Evolutionary conservation across 1,140 invertebrate species (phyloP), one percentile per base, ranked within the genome.

Genomic region (Dendroctonus valens): DNA sequence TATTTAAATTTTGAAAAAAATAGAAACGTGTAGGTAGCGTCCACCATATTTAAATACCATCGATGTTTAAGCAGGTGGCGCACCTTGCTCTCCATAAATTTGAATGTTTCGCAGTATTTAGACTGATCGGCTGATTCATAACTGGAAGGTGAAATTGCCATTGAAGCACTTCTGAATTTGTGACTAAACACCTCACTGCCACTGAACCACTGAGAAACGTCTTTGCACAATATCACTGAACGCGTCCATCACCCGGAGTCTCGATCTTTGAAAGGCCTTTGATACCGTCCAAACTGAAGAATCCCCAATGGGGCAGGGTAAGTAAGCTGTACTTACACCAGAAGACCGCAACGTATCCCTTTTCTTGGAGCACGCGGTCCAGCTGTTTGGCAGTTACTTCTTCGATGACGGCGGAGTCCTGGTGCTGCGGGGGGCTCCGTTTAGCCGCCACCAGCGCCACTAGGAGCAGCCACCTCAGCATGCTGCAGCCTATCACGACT

Each of bases 321-420:
- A 46, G n/a, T 52, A 52, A 52, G 8, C 9, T 37, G 55, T 81
- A 91, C 93, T 95, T 92, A 96, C 93, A 95, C 91, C 93, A 96
- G 83, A 91, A 94, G 76, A 96, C 93, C 75, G 93, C 93, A 76
- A 95, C 91, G 84, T 91, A 94, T 81, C 94, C 92, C 84, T 93
- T 93, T 72, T 93, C 90, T 77, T 90, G 87, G 74, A 95, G 85
- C 65, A 94, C 83, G 76, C 90, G 86, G 78, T 94, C 92, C 79
- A 95, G 86, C 82, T 94, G 91, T 80, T 94, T 94, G 76, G 91
- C 87, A 79, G 90, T 91, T 80, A 94, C 91, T 81, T 95, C 92
- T 83, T 94, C 92, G 81, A 94, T 94, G 73, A 93, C 87, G 77
- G 91, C 86, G 26, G 55, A 44, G 73, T 91, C 89, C 70, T 82